phyloP scores from a whole-genome alignment of 2,797 vertebrate species.

The Pteronotus mesoamericanus region DNA sequence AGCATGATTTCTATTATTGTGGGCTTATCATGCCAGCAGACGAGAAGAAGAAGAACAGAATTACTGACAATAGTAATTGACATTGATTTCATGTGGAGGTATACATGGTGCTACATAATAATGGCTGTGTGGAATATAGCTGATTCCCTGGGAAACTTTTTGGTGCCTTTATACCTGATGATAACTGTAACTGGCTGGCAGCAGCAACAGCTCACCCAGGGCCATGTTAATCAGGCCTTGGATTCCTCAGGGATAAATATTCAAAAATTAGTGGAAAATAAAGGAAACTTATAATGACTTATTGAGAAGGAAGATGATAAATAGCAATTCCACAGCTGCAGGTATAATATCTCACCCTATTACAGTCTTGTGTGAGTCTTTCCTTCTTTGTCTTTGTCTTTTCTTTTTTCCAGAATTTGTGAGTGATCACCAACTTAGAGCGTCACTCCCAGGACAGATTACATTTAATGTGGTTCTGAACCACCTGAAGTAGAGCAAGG shows the following conservation, averaged over 20 bases:
- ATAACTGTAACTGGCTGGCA: neutral
- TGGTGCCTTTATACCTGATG: neutral
- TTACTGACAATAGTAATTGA: neutral
- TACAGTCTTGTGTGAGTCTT: neutral
- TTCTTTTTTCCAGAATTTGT: neutral
- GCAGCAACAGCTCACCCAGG: neutral
- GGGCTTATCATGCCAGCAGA: neutral
- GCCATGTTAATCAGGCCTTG: neutral
- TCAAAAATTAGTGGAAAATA: neutral
- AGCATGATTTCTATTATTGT: neutral
- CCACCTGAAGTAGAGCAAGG: neutral
- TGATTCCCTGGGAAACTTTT: neutral
- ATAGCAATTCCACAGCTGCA: neutral
- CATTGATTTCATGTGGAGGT: neutral
- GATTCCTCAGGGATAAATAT: neutral
- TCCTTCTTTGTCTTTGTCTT: too few species aligned
- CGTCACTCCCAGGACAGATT: neutral
- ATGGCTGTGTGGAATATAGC: neutral
- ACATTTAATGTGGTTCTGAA: neutral
- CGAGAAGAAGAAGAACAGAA: neutral
- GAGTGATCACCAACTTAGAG: neutral
- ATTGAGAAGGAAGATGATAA: neutral
- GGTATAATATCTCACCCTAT: neutral
- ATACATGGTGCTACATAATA: neutral
- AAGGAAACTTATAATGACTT: neutral